Conservation (phyloP, 1,140 invertebrate genomes). For the Brachystomella parvula region DNA sequence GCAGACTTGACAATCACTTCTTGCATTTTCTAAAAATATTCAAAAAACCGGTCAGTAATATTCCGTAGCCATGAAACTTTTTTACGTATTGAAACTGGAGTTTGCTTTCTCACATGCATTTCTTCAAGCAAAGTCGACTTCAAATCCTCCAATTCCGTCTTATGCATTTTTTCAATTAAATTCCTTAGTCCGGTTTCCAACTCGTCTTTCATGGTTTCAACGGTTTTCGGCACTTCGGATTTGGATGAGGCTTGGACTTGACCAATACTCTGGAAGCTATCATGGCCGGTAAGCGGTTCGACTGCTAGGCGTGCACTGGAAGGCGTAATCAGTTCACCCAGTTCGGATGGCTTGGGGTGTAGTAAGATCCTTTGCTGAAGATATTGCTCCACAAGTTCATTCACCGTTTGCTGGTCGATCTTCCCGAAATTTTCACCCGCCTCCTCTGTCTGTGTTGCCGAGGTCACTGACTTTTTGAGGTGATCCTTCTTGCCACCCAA, state of each 20-base stretch:
- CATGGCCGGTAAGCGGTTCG: too few relatives aligned
- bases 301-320: too few relatives aligned
- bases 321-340: too few relatives aligned
- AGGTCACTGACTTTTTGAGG: neutral
- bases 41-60: neutral
- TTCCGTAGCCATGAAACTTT: too few relatives aligned
- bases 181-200: slow-evolving; percentile 22
- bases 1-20: slow-evolving; percentile 16
- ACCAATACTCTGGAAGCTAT: too few relatives aligned
- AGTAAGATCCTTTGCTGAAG: slow-evolving; percentile 25
- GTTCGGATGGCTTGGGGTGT: too few relatives aligned
- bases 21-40: slow-evolving; percentile 22
- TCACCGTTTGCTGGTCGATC: slow-evolving; percentile 16
- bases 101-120: neutral
- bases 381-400: slow-evolving; percentile 23
- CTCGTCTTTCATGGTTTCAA: slow-evolving; percentile 14
- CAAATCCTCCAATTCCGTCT: slow-evolving; percentile 23
- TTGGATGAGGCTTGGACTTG: too few relatives aligned
- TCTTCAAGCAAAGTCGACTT: slow-evolving; percentile 8
- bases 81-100: neutral
- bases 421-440: neutral
- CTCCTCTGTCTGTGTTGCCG: neutral
- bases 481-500: neutral
- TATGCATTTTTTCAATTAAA: slow-evolving; percentile 22
- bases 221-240: too few relatives aligned